Conservation (phyloP, 2,888 invertebrate species). For the Volucella zonaria region DNA sequence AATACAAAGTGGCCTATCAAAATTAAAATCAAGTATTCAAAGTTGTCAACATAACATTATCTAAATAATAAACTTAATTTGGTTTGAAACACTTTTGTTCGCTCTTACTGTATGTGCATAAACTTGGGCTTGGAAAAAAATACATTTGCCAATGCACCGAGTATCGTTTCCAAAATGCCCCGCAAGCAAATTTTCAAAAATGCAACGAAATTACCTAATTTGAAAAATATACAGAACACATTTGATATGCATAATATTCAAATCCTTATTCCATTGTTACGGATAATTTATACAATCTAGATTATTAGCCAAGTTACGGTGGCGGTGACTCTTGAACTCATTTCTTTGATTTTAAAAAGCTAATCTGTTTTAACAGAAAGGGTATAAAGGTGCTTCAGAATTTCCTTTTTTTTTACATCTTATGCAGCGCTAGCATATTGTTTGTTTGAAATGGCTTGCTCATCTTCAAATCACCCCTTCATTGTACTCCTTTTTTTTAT, state of each 20-base stretch:
- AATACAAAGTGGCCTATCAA: no score
- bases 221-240: slow-evolving; percentile 25
- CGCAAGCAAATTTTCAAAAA: slow-evolving; percentile 50
- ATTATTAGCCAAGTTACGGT: slow-evolving; percentile 65
- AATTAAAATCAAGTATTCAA: no score
- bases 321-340: slow-evolving; percentile 67
- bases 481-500: slow-evolving; percentile 2
- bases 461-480: slow-evolving; percentile 42
- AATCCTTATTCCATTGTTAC: slow-evolving; percentile 64
- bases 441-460: slow-evolving; percentile 26
- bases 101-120: slow-evolving; percentile 17
- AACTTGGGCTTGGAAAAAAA: not conserved
- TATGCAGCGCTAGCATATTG: slow-evolving; percentile 59
- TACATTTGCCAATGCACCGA: slow-evolving; percentile 46
- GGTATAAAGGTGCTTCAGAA: slow-evolving; percentile 39
- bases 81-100: not conserved
- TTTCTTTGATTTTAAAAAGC: slow-evolving; percentile 73
- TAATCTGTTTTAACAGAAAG: slow-evolving; percentile 63
- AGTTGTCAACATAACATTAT: no score
- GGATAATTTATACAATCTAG: slow-evolving; percentile 68
- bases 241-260: slow-evolving; percentile 43
- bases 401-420: slow-evolving; percentile 33
- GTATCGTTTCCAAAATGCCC: slow-evolving; percentile 45
- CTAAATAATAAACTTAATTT: no score
- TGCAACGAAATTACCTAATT: slow-evolving; percentile 61